phyloP scores from a whole-genome alignment of 2,113 vertebrate species.

The Lontra canadensis region DNA sequence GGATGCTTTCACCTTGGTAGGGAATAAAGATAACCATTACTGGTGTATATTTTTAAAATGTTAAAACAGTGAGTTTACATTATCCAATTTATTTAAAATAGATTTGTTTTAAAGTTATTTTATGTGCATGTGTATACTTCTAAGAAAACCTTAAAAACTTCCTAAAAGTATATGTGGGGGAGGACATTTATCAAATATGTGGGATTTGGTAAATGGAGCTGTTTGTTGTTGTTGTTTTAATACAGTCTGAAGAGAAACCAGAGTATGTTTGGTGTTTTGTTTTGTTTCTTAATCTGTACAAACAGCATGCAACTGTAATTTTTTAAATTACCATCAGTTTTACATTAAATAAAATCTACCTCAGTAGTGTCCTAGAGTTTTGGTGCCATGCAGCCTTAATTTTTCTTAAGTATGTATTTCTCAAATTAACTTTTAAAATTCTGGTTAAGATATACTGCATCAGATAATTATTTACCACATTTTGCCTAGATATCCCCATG shows the following conservation, averaged over 20 bases:
- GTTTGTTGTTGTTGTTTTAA: background rate
- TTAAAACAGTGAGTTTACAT: background rate
- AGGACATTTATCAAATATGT: background rate
- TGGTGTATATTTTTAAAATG: background rate
- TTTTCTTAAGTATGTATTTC: constrained; percentile 46
- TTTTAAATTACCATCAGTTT: constrained; percentile 32
- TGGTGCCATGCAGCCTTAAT: background rate
- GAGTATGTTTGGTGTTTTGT: background rate
- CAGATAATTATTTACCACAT: constrained; percentile 50
- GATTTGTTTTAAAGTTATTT: constrained; percentile 17
- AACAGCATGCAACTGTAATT: background rate
- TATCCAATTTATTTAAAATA: constrained; percentile 21
- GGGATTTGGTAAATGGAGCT: background rate
- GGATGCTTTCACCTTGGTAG: background rate
- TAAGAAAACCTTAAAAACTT: background rate
- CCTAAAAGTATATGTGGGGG: background rate
- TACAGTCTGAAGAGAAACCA: background rate
- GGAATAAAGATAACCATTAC: background rate
- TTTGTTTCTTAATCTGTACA: background rate
- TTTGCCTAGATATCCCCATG: constrained; percentile 91
- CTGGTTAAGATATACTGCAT: background rate
- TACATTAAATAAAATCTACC: constrained; percentile 4
- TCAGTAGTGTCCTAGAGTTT: constrained; percentile 10
- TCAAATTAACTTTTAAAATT: constrained; percentile 47
- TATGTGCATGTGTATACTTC: background rate